Percentiles rank a stretch among this genome's conserved stretches.
These are phyloP conservation scores for Metaphire vulgaris DNA, from an alignment of 1,140 invertebrate genomes.

Conservation along the genomic window DNA sequence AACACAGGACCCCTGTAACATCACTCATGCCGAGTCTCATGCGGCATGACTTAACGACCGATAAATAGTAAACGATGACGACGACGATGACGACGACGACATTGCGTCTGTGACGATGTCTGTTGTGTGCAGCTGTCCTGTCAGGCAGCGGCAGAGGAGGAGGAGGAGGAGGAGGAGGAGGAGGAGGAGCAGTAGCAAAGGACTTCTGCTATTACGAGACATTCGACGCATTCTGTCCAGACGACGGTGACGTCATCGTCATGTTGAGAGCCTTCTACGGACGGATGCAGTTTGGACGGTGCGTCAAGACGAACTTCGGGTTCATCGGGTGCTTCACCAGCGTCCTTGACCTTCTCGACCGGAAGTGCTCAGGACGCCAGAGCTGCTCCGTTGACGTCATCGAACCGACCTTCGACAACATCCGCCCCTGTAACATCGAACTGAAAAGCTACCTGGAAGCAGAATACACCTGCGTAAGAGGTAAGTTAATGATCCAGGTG, in stretches of 20 bases:
- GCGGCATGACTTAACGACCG: no score
- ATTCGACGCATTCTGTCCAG: background rate
- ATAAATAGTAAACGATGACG: no score
- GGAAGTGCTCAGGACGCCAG: slow-evolving; percentile 3
- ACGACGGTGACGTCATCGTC: background rate
- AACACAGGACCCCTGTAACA: no score
- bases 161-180: no score
- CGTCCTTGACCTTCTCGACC: slow-evolving; percentile 4
- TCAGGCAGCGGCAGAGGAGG: no score
- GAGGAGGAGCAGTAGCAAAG: slow-evolving; percentile 2
- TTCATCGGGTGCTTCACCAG: slow-evolving; percentile 21
- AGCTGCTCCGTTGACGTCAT: slow-evolving; percentile 18
- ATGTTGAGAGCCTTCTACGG: slow-evolving; percentile 3
- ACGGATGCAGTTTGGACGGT: slow-evolving; percentile 14
- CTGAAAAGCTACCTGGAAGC: slow-evolving; percentile 21
- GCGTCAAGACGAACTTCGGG: slow-evolving; percentile 21
- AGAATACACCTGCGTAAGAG: slow-evolving; percentile 18
- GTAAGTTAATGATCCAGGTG: no score
- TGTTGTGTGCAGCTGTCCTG: no score
- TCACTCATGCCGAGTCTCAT: no score
- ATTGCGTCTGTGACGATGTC: no score
- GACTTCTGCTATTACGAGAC: slow-evolving; percentile 10
- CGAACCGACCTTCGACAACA: slow-evolving; percentile 18
- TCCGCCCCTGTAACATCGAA: slow-evolving; percentile 15
- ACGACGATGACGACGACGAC: no score